Percentiles rank a stretch among this genome's conserved stretches.
Conservation (phyloP, 2,113 vertebrate species). For the Paracanthobrama guichenoti region DNA sequence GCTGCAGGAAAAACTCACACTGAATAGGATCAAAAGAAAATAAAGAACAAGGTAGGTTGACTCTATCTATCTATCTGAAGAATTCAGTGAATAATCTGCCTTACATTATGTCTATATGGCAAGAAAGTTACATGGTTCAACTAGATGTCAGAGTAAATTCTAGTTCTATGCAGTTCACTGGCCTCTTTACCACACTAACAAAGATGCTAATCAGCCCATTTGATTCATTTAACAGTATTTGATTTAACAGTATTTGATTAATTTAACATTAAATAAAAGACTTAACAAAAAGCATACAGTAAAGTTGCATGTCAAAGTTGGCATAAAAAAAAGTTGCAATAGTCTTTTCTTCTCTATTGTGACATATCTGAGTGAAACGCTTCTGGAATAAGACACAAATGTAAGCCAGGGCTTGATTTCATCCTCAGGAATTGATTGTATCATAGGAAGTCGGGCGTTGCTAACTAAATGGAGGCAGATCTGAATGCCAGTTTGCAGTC, state of each 20-base stretch:
- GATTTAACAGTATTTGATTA: not conserved
- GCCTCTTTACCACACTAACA: not conserved
- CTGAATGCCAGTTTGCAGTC: too few relatives aligned
- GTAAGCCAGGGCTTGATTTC: too few relatives aligned
- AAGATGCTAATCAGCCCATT: not conserved
- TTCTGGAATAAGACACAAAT: too few relatives aligned
- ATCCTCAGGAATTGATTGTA: too few relatives aligned
- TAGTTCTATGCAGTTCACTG: not conserved
- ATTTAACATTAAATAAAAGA: not conserved
- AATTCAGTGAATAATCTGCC: too few relatives aligned
- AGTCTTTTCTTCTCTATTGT: too few relatives aligned
- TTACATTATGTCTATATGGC: not conserved
- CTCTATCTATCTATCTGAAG: not conserved
- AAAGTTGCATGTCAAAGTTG: not conserved
- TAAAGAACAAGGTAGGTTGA: not conserved
- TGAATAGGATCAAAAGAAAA: not conserved
- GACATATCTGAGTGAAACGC: too few relatives aligned
- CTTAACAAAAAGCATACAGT: not conserved
- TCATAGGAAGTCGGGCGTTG: too few relatives aligned
- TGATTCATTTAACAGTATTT: not conserved
- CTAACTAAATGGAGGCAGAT: too few relatives aligned
- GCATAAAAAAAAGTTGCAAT: too few relatives aligned
- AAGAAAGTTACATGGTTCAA: not conserved
- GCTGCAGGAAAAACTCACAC: not conserved
- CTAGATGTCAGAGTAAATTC: not conserved